These are phyloP conservation scores for Gerris lacustris DNA, from an alignment of 2,888 invertebrate species.

Conservation along the genomic window DNA sequence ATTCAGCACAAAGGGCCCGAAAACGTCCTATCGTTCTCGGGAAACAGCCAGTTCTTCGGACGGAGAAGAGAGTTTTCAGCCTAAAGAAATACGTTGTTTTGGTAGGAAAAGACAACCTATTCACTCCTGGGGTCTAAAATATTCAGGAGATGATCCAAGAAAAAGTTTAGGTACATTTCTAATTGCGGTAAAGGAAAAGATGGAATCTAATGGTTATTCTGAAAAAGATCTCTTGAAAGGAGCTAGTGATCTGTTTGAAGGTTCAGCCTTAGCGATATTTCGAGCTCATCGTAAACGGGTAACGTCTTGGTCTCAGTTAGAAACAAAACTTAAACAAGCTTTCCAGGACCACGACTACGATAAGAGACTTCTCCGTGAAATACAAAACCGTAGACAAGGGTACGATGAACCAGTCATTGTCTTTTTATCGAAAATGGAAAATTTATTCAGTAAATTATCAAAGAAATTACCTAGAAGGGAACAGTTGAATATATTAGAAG, in stretches of 20 bases:
- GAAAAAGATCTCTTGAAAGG: slow-evolving; percentile 4
- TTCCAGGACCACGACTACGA: slow-evolving; percentile 9
- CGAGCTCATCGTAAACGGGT: not conserved
- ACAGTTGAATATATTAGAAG: not conserved
- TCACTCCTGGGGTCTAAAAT: slow-evolving; percentile 10
- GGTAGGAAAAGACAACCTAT: not conserved
- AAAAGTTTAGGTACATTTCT: slow-evolving; percentile 11
- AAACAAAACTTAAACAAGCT: slow-evolving; percentile 2
- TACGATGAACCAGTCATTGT: slow-evolving; percentile 13
- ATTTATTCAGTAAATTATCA: slow-evolving; percentile 6
- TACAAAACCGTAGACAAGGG: slow-evolving; percentile 11
- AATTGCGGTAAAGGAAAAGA: not conserved
- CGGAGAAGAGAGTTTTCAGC: too few species aligned
- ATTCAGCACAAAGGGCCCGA: too few species aligned
- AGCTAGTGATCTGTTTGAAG: slow-evolving; percentile 9
- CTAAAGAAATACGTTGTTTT: too few species aligned
- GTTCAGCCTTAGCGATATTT: slow-evolving; percentile 7
- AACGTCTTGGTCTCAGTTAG: slow-evolving; percentile 2
- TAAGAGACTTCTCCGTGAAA: not conserved
- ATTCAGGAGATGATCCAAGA: slow-evolving; percentile 7
- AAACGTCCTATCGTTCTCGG: not conserved
- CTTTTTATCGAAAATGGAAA: slow-evolving; percentile 12
- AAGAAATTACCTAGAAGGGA: not conserved
- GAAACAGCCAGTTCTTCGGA: too few species aligned
- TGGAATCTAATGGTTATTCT: slow-evolving; percentile 1